These are phyloP conservation scores for Chaenodraco wilsoni DNA, from an alignment of 2,797 vertebrate genomes.

Conservation along the genomic window DNA sequence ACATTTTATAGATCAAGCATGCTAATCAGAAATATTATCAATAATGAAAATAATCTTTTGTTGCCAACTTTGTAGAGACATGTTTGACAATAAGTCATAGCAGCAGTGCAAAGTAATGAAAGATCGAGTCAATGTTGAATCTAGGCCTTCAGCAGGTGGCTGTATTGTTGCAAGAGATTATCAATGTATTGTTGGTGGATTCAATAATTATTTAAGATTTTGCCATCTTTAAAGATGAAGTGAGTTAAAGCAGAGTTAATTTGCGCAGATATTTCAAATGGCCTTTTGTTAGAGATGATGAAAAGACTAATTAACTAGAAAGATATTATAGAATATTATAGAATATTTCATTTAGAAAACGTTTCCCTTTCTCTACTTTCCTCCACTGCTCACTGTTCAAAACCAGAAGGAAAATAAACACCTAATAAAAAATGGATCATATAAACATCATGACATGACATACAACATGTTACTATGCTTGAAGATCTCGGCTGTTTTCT, in stretches of 20 bases:
- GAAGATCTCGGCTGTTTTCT: not conserved
- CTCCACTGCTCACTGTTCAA: not conserved
- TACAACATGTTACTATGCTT: not conserved
- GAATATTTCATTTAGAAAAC: not conserved
- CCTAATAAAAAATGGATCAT: not conserved
- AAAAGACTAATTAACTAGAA: slow-evolving; percentile 27
- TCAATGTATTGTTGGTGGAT: too few species aligned
- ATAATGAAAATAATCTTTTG: too few species aligned
- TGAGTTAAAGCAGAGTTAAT: slow-evolving; percentile 6
- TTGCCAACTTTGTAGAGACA: too few species aligned
- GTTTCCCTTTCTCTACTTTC: not conserved
- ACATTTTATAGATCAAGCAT: too few species aligned
- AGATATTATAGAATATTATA: not conserved
- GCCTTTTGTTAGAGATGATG: slow-evolving; percentile 23
- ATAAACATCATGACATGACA: not conserved
- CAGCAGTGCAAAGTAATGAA: fast-evolving
- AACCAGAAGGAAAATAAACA: not conserved
- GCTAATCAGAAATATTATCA: too few species aligned
- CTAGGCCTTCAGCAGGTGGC: not conserved
- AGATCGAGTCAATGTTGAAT: not conserved
- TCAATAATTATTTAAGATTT: not conserved
- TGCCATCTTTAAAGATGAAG: not conserved
- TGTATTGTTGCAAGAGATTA: not conserved
- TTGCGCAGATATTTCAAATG: slow-evolving; percentile 4
- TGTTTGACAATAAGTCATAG: too few species aligned